Percentiles rank a stretch among this genome's conserved stretches.
Evolutionary conservation across 2,797 vertebrate genomes (phyloP).

Genomic region (Thripadectes ignobilis): DNA sequence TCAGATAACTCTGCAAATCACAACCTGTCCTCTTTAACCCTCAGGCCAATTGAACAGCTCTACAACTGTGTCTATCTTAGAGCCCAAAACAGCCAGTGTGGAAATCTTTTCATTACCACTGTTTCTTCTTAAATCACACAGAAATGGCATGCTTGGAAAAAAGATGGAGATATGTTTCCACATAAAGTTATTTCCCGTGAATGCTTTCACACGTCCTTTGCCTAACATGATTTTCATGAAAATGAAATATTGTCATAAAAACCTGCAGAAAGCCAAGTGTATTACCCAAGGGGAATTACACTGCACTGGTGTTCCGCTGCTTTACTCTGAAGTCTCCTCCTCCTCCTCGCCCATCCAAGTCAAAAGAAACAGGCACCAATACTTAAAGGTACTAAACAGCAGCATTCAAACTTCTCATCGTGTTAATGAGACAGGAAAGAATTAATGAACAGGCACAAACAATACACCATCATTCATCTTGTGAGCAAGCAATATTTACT

Average conservation of each 20-base stretch:
- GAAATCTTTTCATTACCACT: background rate
- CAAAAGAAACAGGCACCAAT: background rate
- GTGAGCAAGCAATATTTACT: constrained; percentile 10
- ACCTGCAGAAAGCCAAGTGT: background rate
- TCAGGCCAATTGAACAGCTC: constrained; percentile 80
- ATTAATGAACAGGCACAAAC: background rate
- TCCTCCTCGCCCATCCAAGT: background rate
- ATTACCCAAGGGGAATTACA: background rate
- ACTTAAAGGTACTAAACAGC: background rate
- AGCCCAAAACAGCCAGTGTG: background rate
- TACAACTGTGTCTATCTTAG: background rate
- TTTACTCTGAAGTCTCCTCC: background rate
- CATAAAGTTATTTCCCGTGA: constrained; percentile 28
- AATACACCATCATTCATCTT: background rate
- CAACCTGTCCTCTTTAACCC: constrained; percentile 80
- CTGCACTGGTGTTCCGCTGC: background rate
- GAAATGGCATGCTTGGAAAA: background rate
- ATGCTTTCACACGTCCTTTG: background rate
- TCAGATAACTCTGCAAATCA: constrained; percentile 82
- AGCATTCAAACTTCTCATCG: background rate
- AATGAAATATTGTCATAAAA: constrained; percentile 8
- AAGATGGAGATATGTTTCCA: background rate
- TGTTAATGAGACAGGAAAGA: background rate
- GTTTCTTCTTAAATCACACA: background rate
- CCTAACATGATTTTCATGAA: background rate